Percentiles rank a stretch among this genome's conserved stretches.
Conservation (phyloP, 2,797 vertebrate genomes). For the Melopsittacus undulatus region DNA sequence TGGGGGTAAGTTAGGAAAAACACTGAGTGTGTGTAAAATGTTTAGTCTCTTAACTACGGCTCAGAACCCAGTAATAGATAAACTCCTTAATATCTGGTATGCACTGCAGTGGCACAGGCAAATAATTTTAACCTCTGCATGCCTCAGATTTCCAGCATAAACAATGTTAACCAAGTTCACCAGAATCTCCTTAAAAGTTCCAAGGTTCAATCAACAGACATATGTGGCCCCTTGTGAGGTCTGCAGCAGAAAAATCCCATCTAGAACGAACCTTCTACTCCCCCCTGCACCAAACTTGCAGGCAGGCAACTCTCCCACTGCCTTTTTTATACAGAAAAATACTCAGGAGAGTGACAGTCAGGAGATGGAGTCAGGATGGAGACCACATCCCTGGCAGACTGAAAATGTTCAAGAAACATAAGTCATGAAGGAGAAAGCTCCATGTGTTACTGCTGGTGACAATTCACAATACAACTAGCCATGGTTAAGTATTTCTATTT, state of each 20-base stretch:
- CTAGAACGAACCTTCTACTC: background rate
- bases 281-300: background rate
- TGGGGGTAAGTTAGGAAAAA: background rate
- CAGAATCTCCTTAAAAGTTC: background rate
- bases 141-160: background rate
- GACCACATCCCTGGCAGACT: accelerated
- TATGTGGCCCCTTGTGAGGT: background rate
- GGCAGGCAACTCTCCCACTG: background rate
- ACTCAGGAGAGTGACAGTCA: background rate
- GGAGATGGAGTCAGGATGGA: background rate
- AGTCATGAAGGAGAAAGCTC: background rate
- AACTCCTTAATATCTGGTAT: background rate
- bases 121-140: background rate
- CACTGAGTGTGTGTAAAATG: background rate
- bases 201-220: background rate
- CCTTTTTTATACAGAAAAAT: background rate
- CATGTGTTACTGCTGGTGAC: background rate
- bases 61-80: background rate
- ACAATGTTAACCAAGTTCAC: background rate
- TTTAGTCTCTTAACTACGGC: background rate
- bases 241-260: background rate
- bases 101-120: background rate
- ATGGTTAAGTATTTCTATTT: background rate
- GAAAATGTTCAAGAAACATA: background rate
- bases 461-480: background rate